Percentiles rank a stretch among this genome's conserved stretches.
Conservation (phyloP, 2,888 invertebrate genomes). For the Stenurella melanura region DNA sequence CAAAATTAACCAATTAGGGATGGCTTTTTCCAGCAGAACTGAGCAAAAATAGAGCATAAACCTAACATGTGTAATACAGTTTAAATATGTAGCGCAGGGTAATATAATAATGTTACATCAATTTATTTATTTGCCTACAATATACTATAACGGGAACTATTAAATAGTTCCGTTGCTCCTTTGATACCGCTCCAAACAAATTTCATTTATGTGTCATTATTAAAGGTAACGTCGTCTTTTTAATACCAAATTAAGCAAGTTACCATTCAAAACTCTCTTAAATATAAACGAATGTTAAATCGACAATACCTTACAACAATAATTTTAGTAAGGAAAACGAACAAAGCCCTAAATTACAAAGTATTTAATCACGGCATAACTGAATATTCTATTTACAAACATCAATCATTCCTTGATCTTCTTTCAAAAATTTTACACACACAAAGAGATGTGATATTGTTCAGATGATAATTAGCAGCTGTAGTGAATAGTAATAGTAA, state of each 20-base stretch:
- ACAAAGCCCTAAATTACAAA: slow-evolving; percentile 37
- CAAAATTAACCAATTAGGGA: no score
- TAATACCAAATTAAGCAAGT: not conserved
- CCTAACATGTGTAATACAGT: no score
- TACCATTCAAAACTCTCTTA: not conserved
- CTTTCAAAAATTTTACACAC: slow-evolving; percentile 54
- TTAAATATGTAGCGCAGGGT: no score
- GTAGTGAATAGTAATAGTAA: slow-evolving; percentile 64
- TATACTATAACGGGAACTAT: no score
- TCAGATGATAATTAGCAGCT: slow-evolving; percentile 67
- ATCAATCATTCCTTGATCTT: slow-evolving; percentile 50
- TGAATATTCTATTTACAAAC: slow-evolving; percentile 43
- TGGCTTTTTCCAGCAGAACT: no score
- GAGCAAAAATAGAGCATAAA: no score
- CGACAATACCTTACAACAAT: slow-evolving; percentile 4
- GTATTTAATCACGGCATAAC: slow-evolving; percentile 46
- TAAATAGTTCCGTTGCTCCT: no score
- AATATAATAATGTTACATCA: no score
- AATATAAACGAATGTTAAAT: not conserved
- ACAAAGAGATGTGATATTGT: slow-evolving; percentile 65
- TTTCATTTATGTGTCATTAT: not conserved
- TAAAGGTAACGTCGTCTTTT: not conserved
- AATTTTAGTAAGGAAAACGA: slow-evolving; percentile 22
- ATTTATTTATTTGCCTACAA: no score
- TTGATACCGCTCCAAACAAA: not conserved